Evolutionary conservation across 1,140 invertebrate genomes (phyloP).

Genomic region (Zaprionus lachaisei): DNA sequence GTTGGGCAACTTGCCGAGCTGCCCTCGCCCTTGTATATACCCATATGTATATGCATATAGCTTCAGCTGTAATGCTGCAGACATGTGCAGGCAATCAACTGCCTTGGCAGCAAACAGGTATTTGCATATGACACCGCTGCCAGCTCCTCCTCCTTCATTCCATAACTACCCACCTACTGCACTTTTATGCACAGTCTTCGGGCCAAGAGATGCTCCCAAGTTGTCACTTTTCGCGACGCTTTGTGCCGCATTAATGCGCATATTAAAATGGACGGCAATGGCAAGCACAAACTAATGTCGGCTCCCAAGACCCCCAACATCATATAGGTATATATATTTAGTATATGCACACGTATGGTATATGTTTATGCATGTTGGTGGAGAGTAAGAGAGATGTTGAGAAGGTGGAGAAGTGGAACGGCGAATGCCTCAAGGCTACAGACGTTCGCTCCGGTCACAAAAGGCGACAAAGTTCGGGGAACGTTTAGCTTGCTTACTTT

Average conservation of each 20-base stretch:
- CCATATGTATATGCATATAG: background rate
- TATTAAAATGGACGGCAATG: constrained; percentile 66
- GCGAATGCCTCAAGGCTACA: constrained; percentile 63
- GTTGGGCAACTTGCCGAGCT: background rate
- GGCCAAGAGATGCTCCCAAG: constrained; percentile 30
- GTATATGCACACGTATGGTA: background rate
- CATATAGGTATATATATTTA: constrained; percentile 43
- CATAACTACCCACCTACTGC: background rate
- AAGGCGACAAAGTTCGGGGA: constrained; percentile 60
- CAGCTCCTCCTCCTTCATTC: background rate
- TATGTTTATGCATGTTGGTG: background rate
- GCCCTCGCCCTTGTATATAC: constrained; percentile 5
- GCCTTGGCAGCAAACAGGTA: constrained; percentile 53
- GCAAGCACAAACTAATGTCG: constrained; percentile 58
- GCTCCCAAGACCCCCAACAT: constrained; percentile 33
- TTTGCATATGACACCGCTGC: constrained; percentile 56
- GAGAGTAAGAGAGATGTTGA: background rate
- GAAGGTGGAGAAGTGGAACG: background rate
- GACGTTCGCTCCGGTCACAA: constrained; percentile 42
- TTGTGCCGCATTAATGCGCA: constrained; percentile 77
- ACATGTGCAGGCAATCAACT: constrained; percentile 67
- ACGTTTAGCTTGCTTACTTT: constrained; percentile 79
- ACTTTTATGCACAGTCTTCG: constrained; percentile 17
- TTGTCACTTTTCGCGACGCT: constrained; percentile 73
- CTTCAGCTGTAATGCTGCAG: constrained; percentile 45